phyloP scores from a whole-genome alignment of 2,113 vertebrate genomes.

The Oreamnos americanus region DNA sequence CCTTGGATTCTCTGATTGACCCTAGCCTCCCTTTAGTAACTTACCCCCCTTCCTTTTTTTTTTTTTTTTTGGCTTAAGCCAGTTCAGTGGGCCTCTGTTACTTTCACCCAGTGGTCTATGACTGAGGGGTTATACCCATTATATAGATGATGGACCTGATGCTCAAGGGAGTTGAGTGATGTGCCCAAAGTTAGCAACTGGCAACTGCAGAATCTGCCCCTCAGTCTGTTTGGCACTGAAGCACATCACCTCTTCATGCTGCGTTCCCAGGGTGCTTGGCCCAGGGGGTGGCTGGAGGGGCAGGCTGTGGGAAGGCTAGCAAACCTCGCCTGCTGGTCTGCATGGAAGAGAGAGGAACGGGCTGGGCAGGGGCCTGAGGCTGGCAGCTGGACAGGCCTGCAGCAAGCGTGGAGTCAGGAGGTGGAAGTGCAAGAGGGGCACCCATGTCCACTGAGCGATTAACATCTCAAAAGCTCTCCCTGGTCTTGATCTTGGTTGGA shows the following conservation, averaged over 20 bases:
- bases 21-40: neutral
- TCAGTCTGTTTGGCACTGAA: neutral
- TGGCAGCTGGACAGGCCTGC: neutral
- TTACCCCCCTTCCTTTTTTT: accelerated
- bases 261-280: neutral
- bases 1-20: neutral
- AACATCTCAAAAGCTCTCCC: neutral
- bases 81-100: neutral
- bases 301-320: neutral
- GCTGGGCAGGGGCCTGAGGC: neutral
- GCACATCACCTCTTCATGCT: neutral
- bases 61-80: neutral
- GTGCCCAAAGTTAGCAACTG: neutral
- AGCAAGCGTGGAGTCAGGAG: neutral
- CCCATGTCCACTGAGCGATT: neutral
- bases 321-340: neutral
- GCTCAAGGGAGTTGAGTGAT: neutral
- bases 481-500: neutral
- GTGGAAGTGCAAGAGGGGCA: neutral
- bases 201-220: neutral
- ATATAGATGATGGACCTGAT: neutral
- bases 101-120: neutral
- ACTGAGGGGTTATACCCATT: neutral
- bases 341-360: neutral
- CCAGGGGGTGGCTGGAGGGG: neutral